phyloP scores from a whole-genome alignment of 2,113 vertebrate species.

The Hucho hucho region DNA sequence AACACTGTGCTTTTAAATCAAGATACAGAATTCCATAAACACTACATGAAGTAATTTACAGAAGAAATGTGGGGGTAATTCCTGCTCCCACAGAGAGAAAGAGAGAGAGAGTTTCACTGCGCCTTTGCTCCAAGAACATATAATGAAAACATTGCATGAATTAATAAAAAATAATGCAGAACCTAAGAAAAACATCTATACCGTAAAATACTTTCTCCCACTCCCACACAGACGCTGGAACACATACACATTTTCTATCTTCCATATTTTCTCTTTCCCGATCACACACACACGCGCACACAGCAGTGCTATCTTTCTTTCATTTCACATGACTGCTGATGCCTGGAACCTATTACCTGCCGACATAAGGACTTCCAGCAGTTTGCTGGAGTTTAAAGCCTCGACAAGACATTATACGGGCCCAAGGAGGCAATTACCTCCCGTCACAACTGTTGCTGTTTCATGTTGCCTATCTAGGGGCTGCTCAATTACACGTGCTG shows the following conservation, averaged over 20 bases:
- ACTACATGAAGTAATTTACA: slow-evolving; percentile 23
- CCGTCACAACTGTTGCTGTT: slow-evolving; percentile 74
- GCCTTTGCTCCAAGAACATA: background rate
- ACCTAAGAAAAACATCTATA: background rate
- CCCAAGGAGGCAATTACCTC: slow-evolving; percentile 73
- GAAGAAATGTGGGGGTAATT: slow-evolving; percentile 6
- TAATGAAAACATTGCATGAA: slow-evolving; percentile 36
- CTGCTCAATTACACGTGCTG: slow-evolving; percentile 71
- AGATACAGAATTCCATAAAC: slow-evolving; percentile 2
- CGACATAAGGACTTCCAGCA: slow-evolving; percentile 74
- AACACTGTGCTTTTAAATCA: too few species aligned
- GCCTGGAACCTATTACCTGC: slow-evolving; percentile 77
- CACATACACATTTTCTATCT: slow-evolving; percentile 20
- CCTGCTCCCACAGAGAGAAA: background rate
- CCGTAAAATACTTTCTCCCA: too few species aligned
- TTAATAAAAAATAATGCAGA: slow-evolving; percentile 33
- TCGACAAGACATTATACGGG: slow-evolving; percentile 67
- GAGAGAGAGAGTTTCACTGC: slow-evolving; percentile 17
- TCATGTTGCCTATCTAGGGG: slow-evolving; percentile 72
- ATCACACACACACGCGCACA: slow-evolving; percentile 36
- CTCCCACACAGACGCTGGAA: slow-evolving; percentile 25
- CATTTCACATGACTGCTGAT: slow-evolving; percentile 59
- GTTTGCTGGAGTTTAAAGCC: slow-evolving; percentile 72
- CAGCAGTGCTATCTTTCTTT: slow-evolving; percentile 44
- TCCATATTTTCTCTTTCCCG: slow-evolving; percentile 32